phyloP scores from a whole-genome alignment of 2,797 vertebrate species.

The Melanogrammus aeglefinus region DNA sequence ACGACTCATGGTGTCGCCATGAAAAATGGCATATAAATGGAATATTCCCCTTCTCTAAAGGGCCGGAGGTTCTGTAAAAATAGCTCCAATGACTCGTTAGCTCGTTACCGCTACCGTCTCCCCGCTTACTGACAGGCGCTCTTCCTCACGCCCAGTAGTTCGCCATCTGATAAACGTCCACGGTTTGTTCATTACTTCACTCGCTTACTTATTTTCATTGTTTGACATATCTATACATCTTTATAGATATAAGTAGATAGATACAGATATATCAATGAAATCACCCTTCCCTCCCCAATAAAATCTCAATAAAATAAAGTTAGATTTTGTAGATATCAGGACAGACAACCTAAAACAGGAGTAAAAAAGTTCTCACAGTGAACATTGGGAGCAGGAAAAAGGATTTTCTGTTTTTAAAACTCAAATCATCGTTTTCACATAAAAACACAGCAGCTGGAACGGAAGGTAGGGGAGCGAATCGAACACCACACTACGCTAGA shows the following conservation, averaged over 20 bases:
- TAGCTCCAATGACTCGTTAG: conserved; percentile 25
- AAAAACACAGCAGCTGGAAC: conserved; percentile 58
- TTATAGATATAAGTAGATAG: conserved; percentile 31
- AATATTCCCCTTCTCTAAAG: neutral
- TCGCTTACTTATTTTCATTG: conserved; percentile 49
- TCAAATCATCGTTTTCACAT: neutral
- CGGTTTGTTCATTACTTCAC: conserved; percentile 53
- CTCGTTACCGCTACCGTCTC: conserved; percentile 1
- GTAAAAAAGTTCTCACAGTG: conserved; percentile 68
- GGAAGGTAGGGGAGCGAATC: conserved; percentile 35
- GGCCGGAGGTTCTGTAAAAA: conserved; percentile 53
- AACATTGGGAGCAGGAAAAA: conserved; percentile 64
- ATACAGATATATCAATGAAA: conserved; percentile 51
- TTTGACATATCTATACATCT: neutral
- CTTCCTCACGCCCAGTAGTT: conserved; percentile 27
- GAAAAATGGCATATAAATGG: neutral
- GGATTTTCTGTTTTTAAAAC: conserved; percentile 37
- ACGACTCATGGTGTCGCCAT: neutral
- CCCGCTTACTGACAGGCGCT: conserved; percentile 29
- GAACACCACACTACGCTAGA: conserved; percentile 25
- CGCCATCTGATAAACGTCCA: conserved; percentile 48
- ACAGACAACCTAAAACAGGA: conserved; percentile 66
- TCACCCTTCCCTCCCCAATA: conserved; percentile 46
- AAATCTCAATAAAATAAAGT: conserved; percentile 77
- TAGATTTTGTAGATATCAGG: conserved; percentile 68